These are phyloP conservation scores for Xiphorhynchus elegans DNA, from an alignment of 2,113 vertebrate genomes.

Conservation along the genomic window DNA sequence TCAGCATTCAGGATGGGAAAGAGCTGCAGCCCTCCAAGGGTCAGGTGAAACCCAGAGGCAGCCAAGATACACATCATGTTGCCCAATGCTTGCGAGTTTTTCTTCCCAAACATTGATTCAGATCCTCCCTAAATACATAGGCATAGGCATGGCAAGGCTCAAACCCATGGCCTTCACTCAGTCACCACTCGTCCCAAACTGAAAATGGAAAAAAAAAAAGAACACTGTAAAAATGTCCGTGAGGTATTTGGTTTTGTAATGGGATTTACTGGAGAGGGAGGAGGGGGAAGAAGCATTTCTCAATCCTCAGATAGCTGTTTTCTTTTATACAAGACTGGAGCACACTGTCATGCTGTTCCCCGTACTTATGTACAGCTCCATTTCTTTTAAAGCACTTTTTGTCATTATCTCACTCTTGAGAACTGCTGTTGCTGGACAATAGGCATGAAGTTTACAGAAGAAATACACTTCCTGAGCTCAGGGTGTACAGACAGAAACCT, in stretches of 20 bases:
- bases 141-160: neutral
- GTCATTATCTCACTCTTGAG: neutral
- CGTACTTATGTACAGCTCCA: fast-evolving
- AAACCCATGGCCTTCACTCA: neutral
- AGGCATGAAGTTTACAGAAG: neutral
- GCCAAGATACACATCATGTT: conserved; percentile 5
- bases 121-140: neutral
- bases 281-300: neutral
- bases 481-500: neutral
- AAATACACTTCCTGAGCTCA: neutral
- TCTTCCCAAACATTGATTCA: neutral
- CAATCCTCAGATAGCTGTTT: neutral
- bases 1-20: neutral
- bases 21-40: neutral
- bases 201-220: neutral
- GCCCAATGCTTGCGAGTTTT: neutral
- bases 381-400: neutral
- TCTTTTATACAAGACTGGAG: neutral
- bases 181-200: neutral
- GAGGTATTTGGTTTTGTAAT: conserved; percentile 21
- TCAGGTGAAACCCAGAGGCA: neutral
- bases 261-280: neutral
- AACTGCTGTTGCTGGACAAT: neutral
- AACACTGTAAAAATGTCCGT: neutral
- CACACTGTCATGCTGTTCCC: neutral